These are phyloP conservation scores for Pollimyrus isidori DNA, from an alignment of 2,113 vertebrate species.

Conservation along the genomic window DNA sequence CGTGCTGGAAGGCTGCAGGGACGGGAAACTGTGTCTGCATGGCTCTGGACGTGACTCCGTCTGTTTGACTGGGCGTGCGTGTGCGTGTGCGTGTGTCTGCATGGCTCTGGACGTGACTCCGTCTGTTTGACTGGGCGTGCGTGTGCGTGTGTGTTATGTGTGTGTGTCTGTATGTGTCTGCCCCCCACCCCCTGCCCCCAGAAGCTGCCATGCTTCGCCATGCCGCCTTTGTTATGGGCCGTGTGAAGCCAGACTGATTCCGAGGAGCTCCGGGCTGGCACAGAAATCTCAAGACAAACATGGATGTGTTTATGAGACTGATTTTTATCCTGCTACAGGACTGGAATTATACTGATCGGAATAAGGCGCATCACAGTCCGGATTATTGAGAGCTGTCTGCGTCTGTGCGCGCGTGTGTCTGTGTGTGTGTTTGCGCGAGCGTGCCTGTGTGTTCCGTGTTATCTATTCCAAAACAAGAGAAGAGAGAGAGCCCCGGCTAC, in stretches of 20 bases:
- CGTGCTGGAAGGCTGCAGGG: constrained; percentile 28
- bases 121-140: constrained; percentile 31
- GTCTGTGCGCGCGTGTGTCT: constrained; percentile 18
- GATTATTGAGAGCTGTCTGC: background rate
- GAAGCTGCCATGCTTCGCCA: constrained; percentile 40
- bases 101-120: constrained; percentile 43
- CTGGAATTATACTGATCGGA: constrained; percentile 48
- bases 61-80: constrained; percentile 30
- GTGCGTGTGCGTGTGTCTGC: constrained; percentile 29
- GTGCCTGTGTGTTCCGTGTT: background rate
- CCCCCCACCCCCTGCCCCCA: constrained; percentile 20
- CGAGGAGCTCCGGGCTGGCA: constrained; percentile 38
- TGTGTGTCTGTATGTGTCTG: constrained; percentile 22
- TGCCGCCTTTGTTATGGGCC: constrained; percentile 33
- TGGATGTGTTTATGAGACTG: constrained; percentile 58
- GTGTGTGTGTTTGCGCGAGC: constrained; percentile 1
- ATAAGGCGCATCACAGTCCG: background rate
- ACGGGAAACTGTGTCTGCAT: constrained; percentile 55
- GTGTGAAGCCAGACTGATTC: constrained; percentile 33
- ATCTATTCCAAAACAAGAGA: background rate
- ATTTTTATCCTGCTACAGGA: constrained; percentile 59
- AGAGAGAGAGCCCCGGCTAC: background rate
- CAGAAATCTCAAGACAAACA: constrained; percentile 45
- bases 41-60: constrained; percentile 40
- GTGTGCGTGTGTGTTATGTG: constrained; percentile 26